Conservation (phyloP, 2,113 vertebrate species). For the Cyanistes caeruleus region DNA sequence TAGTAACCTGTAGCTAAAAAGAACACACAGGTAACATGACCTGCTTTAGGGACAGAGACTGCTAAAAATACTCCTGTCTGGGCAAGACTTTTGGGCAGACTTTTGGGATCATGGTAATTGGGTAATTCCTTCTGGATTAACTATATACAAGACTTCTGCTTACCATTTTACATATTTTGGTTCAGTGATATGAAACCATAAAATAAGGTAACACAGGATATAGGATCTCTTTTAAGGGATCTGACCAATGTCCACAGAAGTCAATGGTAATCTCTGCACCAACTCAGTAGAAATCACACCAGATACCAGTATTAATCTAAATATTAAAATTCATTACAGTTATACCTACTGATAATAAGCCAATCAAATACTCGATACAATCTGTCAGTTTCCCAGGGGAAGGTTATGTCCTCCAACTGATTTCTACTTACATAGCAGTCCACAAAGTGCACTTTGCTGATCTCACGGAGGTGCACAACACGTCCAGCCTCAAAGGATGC, state of each 20-base stretch:
- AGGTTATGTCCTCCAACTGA: not conserved
- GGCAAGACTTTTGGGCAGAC: constrained; percentile 13
- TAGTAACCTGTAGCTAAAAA: constrained; percentile 37
- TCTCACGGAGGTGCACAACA: not conserved
- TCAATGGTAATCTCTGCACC: not conserved
- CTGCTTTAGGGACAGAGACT: constrained; percentile 30
- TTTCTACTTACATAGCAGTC: not conserved
- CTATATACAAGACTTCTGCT: not conserved
- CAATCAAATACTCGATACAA: not conserved
- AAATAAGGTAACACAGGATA: not conserved
- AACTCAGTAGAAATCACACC: not conserved
- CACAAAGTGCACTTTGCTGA: not conserved
- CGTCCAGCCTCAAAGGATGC: not conserved
- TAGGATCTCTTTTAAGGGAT: not conserved
- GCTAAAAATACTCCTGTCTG: constrained; percentile 53
- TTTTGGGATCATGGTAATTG: not conserved
- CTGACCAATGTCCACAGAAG: not conserved
- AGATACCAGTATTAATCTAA: not conserved
- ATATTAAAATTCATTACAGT: not conserved
- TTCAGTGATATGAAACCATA: not conserved
- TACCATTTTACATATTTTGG: not conserved
- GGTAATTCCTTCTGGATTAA: not conserved
- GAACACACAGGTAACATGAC: not conserved
- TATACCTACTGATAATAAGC: not conserved
- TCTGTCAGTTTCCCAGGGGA: not conserved